Percentiles rank a stretch among this genome's conserved stretches.
phyloP scores from a whole-genome alignment of 2,797 vertebrate genomes.

The Ambastaia sidthimunki region DNA sequence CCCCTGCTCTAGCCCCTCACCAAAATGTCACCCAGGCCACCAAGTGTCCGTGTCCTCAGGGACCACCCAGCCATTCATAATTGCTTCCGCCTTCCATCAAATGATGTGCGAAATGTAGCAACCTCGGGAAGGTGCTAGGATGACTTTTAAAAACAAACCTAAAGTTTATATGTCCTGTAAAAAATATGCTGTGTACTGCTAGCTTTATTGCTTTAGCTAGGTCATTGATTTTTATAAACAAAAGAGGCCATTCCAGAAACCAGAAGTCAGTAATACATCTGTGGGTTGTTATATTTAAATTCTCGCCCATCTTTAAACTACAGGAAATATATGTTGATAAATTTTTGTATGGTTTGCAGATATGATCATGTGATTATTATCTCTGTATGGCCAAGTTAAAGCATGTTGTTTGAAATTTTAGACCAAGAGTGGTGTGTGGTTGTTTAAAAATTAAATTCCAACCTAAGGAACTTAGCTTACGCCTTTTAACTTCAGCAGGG shows the following conservation, averaged over 20 bases:
- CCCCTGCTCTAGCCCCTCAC: constrained; percentile 60
- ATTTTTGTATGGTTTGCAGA: background rate
- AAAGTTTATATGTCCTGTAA: background rate
- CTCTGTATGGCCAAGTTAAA: background rate
- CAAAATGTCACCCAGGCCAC: constrained; percentile 72
- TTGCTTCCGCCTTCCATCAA: constrained; percentile 73
- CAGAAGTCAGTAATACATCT: background rate
- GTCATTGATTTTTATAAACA: background rate
- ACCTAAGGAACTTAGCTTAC: too few relatives aligned
- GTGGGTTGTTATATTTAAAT: background rate
- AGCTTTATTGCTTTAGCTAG: background rate
- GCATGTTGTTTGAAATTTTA: background rate
- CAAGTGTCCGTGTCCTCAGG: constrained; percentile 59
- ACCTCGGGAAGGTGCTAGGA: background rate
- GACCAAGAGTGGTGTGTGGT: constrained; percentile 6
- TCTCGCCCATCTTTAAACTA: background rate
- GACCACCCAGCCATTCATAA: constrained; percentile 75
- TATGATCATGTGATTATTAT: background rate
- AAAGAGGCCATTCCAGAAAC: background rate
- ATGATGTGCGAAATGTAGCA: constrained; percentile 46
- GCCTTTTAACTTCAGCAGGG: background rate
- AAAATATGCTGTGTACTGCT: background rate
- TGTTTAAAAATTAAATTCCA: constrained; percentile 24
- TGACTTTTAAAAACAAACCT: constrained; percentile 10
- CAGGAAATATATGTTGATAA: background rate